Evolutionary conservation across 2,113 vertebrate genomes (phyloP).

Genomic region (Tetrao urogallus): DNA sequence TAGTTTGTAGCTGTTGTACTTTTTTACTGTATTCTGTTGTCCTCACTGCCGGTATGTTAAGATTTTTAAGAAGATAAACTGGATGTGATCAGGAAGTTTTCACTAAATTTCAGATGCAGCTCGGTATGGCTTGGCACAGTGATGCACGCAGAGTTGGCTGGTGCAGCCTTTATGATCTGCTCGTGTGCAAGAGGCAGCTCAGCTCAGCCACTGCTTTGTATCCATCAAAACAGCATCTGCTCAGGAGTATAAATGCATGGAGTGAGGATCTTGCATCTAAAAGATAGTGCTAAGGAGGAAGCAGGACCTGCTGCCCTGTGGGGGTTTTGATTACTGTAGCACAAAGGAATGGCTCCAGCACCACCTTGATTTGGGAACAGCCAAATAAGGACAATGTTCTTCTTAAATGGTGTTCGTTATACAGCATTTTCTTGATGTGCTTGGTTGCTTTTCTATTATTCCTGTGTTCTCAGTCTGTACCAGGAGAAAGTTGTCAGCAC

Average conservation of each 20-base stretch:
- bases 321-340: background rate
- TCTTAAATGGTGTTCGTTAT: background rate
- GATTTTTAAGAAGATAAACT: constrained; percentile 6
- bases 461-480: background rate
- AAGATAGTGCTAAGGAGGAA: constrained; percentile 6
- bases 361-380: background rate
- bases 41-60: background rate
- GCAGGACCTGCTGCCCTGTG: background rate
- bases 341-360: background rate
- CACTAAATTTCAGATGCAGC: background rate
- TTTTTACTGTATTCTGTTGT: background rate
- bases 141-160: background rate
- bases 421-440: background rate
- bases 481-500: background rate
- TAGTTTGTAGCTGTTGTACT: background rate
- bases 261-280: background rate
- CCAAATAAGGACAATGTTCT: background rate
- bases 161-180: background rate
- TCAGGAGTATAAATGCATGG: background rate
- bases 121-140: background rate
- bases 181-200: background rate
- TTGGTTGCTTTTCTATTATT: background rate
- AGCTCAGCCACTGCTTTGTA: background rate
- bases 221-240: background rate
- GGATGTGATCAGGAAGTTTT: background rate